Evolutionary conservation across 2,888 invertebrate species (phyloP).

Genomic region (Mythimna pallens): DNA sequence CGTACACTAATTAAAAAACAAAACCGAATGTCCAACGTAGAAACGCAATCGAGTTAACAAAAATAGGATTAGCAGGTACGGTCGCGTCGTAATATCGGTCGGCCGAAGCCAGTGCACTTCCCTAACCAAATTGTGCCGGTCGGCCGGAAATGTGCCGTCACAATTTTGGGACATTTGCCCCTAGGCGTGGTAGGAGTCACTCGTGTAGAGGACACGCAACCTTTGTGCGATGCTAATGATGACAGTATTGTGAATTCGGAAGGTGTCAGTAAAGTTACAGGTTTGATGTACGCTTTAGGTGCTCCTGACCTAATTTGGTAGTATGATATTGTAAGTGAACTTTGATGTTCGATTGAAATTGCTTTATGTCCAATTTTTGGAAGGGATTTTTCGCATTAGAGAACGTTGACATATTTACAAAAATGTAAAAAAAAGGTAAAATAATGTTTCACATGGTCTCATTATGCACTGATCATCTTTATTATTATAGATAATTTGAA

Average conservation of each 20-base stretch:
- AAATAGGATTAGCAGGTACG: slow-evolving; percentile 76
- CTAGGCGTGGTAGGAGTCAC: slow-evolving; percentile 53
- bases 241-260: slow-evolving; percentile 25
- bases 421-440: too few relatives aligned
- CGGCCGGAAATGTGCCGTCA: slow-evolving; percentile 70
- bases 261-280: slow-evolving; percentile 9
- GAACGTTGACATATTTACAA: background rate
- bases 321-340: background rate
- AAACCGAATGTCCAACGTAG: slow-evolving; percentile 49
- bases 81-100: slow-evolving; percentile 67
- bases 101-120: slow-evolving; percentile 67
- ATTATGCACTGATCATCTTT: too few relatives aligned
- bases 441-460: too few relatives aligned
- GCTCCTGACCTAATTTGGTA: background rate
- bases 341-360: background rate
- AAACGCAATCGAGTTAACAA: slow-evolving; percentile 73
- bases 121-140: slow-evolving; percentile 78
- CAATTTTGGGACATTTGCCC: slow-evolving; percentile 69
- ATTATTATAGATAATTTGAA: too few relatives aligned
- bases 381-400: background rate
- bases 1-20: slow-evolving; percentile 44
- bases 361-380: background rate
- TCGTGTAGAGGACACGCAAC: slow-evolving; percentile 53
- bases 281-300: background rate
- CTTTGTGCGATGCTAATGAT: slow-evolving; percentile 53